Base-by-base conservation (phyloP, 2,113 vertebrate species). In the Hyla sarda region DNA sequence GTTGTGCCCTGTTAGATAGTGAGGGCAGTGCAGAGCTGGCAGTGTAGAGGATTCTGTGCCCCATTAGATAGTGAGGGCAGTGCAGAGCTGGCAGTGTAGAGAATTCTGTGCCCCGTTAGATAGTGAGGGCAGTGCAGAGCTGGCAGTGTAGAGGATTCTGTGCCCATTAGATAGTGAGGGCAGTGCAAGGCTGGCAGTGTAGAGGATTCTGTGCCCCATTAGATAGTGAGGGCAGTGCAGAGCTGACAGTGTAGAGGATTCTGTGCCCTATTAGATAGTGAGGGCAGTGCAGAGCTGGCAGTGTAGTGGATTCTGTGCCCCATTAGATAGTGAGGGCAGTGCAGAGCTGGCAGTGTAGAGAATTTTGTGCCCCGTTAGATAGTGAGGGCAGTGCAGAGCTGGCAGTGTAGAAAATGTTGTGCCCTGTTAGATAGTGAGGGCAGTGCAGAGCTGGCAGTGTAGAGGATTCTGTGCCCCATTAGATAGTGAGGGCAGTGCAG, bases 331-430 rank as follows among this genome's bases (percentile, higher is more conserved):
- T n/a, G n/a, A n/a, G n/a, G 56, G 14, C 37, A 47, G n/a, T 8
- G 34, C 58, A 58, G 34, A 60, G 52, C 82, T 60, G 71, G 52
- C 23, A 74, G 37, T 47, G 74, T 32, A 47, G 41, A 12, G 25
- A 34, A 72, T 84, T 75, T 34, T 60, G 21, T 75, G 82, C 71
- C 71, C 50, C 71, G n/a, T n/a, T n/a, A n/a, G n/a, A n/a, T n/a
- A n/a, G n/a, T n/a, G n/a, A n/a, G n/a, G 56, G 14, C 37, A 47
- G n/a, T 8, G 34, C 58, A 58, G 34, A 60, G 52, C 82, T 60
- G 71, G 52, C 23, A 74, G 37, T 47, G 74, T 32, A 47, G 41
- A 12, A 19, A 34, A 72, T 84, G 60, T 34, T 60, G 21, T 75
- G 82, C 71, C 71, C 50, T n/a, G n/a, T n/a, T n/a, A n/a, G n/a